phyloP scores from a whole-genome alignment of 1,140 invertebrate species.

The Schlechtendalia chinensis region DNA sequence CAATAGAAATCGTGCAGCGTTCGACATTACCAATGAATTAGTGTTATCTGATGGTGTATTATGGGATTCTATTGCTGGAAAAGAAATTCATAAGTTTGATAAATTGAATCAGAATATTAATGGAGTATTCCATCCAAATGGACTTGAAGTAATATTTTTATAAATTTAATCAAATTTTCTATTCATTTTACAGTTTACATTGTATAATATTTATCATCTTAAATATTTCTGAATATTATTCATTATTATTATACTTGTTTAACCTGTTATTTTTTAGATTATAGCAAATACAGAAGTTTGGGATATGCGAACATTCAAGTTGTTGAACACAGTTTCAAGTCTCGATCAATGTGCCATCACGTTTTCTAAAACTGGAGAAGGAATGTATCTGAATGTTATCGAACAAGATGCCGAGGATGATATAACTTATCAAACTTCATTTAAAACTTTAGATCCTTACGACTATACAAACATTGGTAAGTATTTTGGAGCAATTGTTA shows the following conservation, averaged over 20 bases:
- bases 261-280: constrained; percentile 56
- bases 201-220: not conserved
- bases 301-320: constrained; percentile 92
- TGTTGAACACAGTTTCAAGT: constrained; percentile 88
- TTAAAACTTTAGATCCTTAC: constrained; percentile 88
- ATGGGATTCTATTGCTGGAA: constrained; percentile 86
- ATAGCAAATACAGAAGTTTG: constrained; percentile 89
- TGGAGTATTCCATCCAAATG: constrained; percentile 96
- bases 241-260: too few species aligned
- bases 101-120: constrained; percentile 93
- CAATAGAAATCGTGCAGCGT: constrained; percentile 88
- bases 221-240: not conserved
- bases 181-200: not conserved
- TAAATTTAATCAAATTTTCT: not conserved
- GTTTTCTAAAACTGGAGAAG: constrained; percentile 68
- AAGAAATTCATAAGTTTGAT: constrained; percentile 94
- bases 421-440: constrained; percentile 77
- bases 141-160: constrained; percentile 71
- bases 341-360: constrained; percentile 83
- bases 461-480: constrained; percentile 91
- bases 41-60: constrained; percentile 93
- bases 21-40: constrained; percentile 89
- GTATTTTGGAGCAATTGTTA: not conserved
- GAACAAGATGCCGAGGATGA: constrained; percentile 69
- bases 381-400: constrained; percentile 65